Evolutionary conservation across 1,140 invertebrate genomes (phyloP), one percentile per base, ranked within the genome.

Genomic region (Apis dorsata): DNA sequence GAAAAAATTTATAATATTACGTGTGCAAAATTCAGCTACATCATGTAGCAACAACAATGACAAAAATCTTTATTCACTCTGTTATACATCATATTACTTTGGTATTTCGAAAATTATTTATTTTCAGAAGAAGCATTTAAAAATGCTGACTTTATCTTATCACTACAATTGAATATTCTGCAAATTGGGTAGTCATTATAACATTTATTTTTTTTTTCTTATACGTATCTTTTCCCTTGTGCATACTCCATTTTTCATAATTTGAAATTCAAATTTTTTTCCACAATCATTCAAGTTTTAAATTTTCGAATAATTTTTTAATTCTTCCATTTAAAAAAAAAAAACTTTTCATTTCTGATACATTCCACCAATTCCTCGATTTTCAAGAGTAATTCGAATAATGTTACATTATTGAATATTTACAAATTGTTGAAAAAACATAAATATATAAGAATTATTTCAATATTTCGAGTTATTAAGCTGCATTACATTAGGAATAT

Each of bases 401-500:
- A 53, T 17, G 53, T 55, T 10, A 65, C 24, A 53, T 7, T 2
- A 21, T 28, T 9, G 34, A 57, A 74, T 17, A 19, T 49, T 15
- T 44, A 44, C 17, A 15, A 13, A 8, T 21, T 19, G 5, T 0
- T 9, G 21, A 10, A 34, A 24, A 59, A 55, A 28, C n/a, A 24
- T 11, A 62, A 73, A 24, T 8, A 49, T 13, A 34, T 57, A 28
- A 19, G 28, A 68, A 4, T 19, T 59, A 24, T 59, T 7, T 1
- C 21, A 8, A 7, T 13, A 84, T 84, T 86, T 84, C 65, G 49
- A 51, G 59, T 86, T 83, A 80, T 84, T 83, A n/a, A 85, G 65
- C 60, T 44, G 62, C 60, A 89, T 90, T 90, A 90, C 81, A 79
- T 86, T 90, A 90, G 80, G 84, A 44, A 88, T 86, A 74, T 68